These are phyloP conservation scores for Tupaia tana DNA, from an alignment of 2,113 vertebrate genomes.

Conservation along the genomic window DNA sequence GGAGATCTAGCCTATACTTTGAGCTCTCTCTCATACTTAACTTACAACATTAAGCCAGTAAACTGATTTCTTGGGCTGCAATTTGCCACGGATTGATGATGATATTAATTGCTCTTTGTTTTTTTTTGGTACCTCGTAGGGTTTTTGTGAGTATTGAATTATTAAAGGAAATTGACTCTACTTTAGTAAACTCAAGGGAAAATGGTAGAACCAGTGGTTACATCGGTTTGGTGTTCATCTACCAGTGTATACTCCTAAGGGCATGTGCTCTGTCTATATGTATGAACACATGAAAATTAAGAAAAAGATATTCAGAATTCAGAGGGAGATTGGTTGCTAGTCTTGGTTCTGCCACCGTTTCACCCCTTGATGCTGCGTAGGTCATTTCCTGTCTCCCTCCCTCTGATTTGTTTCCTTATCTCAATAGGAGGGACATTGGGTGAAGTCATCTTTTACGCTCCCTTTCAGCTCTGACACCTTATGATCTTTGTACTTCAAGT, in stretches of 20 bases:
- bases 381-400: fast-evolving
- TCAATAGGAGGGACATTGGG: background rate
- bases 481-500: background rate
- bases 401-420: background rate
- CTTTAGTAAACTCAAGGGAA: background rate
- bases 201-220: background rate
- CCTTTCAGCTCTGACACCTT: background rate
- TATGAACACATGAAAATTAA: background rate
- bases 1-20: background rate
- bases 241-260: background rate
- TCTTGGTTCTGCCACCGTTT: background rate
- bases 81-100: background rate
- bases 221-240: background rate
- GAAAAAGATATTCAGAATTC: background rate
- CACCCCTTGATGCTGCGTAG: background rate
- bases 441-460: background rate
- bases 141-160: constrained; percentile 26
- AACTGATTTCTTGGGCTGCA: background rate
- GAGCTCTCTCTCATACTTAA: background rate
- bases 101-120: background rate
- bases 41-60: background rate
- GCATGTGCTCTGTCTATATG: background rate
- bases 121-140: background rate
- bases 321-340: background rate
- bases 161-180: background rate